Base-by-base conservation (phyloP, 2,888 invertebrate genomes). In the Eumacrocentrus americanus region DNA sequence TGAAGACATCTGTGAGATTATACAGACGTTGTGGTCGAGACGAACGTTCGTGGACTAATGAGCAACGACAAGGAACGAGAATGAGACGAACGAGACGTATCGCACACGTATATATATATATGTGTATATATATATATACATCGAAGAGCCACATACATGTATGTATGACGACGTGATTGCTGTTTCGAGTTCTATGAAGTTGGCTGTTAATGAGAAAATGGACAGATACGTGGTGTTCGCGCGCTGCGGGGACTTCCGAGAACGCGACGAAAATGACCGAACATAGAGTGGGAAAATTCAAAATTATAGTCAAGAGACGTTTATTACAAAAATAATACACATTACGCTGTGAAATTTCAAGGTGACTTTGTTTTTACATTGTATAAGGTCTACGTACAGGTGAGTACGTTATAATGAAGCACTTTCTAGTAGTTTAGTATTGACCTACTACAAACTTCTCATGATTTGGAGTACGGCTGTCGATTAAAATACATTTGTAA, bases 1-100 rank as follows among this genome's bases (percentile, higher is more conserved):
- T 58, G 66, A 61, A 70, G 67, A 67, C 74, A 74, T 75, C 63
- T 47, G 47, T 35, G 64, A 58, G 52, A 40, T 52, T 52, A 12
- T 52, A 47, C 35, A 16, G 50, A 23, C 20, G 12, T 37, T 46
- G 44, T 35, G 25, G n/a, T 12, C 23, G 23, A 12, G 48, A 23
- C 29, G 22, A 38, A 23, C 9, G 51, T 38, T 52, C 16, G 53
- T 56, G 12, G 37, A 37, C 29, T 56, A 20, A 37, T 18, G 56
- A 60, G 23, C 20, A 11, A 35, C 38, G 6, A 50, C 11, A 12
- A 18, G n/a, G 7, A 40, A n/a, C n/a, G n/a, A n/a, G n/a, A n/a
- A n/a, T n/a, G n/a, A n/a, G n/a, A n/a, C n/a, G n/a, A n/a, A n/a
- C n/a, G n/a, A n/a, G n/a, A n/a, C n/a, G n/a, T n/a, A n/a, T n/a